These are phyloP conservation scores for Oostethus manadensis DNA, from an alignment of 2,113 vertebrate genomes.

Conservation along the genomic window DNA sequence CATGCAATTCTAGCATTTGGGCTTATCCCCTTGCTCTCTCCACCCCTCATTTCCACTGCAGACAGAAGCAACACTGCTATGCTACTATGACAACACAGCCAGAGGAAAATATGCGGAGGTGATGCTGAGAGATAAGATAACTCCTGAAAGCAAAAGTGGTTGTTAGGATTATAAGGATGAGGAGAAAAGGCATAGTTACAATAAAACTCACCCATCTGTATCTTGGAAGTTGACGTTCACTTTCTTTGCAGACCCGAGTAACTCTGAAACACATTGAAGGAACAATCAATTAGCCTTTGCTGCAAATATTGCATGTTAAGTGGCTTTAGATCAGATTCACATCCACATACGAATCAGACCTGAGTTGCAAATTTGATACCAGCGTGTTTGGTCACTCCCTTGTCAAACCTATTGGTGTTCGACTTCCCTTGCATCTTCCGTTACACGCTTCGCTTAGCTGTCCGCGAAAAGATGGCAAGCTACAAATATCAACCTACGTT, in stretches of 20 bases:
- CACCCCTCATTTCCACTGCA: constrained; percentile 14
- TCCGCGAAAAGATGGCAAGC: too few species aligned
- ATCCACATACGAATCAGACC: too few species aligned
- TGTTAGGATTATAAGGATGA: too few species aligned
- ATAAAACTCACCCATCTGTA: constrained; percentile 70
- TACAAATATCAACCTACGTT: too few species aligned
- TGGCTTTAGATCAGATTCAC: too few species aligned
- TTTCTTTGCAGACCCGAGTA: constrained; percentile 75
- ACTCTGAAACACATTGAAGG: constrained; percentile 60
- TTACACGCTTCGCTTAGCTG: too few species aligned
- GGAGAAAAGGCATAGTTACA: background rate
- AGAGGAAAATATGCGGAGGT: background rate
- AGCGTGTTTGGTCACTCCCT: too few species aligned
- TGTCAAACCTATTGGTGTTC: too few species aligned
- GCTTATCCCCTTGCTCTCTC: constrained; percentile 1
- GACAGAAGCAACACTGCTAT: constrained; percentile 2
- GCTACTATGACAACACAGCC: constrained; percentile 14
- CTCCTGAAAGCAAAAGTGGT: background rate
- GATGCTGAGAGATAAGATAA: background rate
- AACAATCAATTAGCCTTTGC: constrained; percentile 16
- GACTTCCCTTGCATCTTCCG: too few species aligned
- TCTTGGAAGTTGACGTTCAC: constrained; percentile 78
- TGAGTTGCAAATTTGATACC: too few species aligned
- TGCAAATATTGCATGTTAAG: background rate
- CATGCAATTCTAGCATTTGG: constrained; percentile 12